These are phyloP conservation scores for Lydus trimaculatus DNA, from an alignment of 2,888 invertebrate species.

Conservation along the genomic window DNA sequence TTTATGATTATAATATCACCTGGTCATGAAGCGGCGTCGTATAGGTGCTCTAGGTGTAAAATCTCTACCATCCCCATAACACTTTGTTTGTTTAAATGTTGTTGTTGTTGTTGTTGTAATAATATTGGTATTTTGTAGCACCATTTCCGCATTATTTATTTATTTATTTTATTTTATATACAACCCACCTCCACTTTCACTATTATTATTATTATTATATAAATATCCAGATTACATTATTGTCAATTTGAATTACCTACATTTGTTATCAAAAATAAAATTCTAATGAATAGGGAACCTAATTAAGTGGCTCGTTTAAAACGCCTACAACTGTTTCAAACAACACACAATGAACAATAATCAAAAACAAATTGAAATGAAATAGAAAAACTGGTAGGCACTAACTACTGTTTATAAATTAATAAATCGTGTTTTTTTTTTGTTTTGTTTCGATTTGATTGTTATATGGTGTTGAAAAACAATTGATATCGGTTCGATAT, in stretches of 20 bases:
- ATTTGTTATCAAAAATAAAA: neutral
- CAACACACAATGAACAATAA: too few relatives aligned
- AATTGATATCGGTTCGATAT: too few relatives aligned
- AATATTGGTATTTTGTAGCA: conserved; percentile 42
- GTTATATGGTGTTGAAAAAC: too few relatives aligned
- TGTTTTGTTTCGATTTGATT: too few relatives aligned
- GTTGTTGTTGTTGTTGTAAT: conserved; percentile 26
- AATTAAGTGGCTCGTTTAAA: neutral
- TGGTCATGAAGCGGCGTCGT: conserved; percentile 40
- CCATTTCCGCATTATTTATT: conserved; percentile 41
- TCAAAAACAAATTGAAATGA: too few relatives aligned
- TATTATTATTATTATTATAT: neutral
- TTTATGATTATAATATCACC: neutral
- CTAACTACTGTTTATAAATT: too few relatives aligned
- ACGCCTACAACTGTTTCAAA: neutral
- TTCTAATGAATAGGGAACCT: neutral
- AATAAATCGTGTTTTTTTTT: too few relatives aligned
- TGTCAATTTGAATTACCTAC: neutral
- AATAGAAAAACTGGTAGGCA: too few relatives aligned
- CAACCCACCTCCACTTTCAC: conserved; percentile 10
- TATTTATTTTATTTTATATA: neutral
- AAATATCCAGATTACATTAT: neutral
- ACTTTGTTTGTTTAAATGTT: neutral
- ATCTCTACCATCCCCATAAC: conserved; percentile 32
- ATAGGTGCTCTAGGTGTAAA: conserved; percentile 42